Evolutionary conservation across 2,797 vertebrate species (phyloP).

Genomic region (Paedocypris micromegethes): DNA sequence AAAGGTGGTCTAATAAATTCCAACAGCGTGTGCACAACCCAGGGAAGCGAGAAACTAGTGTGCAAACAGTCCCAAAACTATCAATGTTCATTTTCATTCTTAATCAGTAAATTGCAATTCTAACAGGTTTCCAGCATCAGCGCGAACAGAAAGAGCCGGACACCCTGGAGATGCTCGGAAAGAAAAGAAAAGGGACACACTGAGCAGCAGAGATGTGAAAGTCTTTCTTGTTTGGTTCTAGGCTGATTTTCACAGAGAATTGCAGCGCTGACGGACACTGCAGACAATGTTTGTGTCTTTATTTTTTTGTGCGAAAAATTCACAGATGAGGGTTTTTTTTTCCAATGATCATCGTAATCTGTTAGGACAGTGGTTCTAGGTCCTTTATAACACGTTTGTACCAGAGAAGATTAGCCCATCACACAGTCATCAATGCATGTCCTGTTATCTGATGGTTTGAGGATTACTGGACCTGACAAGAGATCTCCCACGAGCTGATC

Average conservation of each 20-base stretch:
- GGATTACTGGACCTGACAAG: conserved; percentile 43
- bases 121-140: background rate
- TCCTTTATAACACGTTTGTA: conserved; percentile 27
- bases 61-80: background rate
- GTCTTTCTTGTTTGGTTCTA: conserved; percentile 11
- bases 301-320: conserved; percentile 8
- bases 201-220: conserved; percentile 9
- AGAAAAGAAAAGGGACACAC: background rate
- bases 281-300: conserved; percentile 11
- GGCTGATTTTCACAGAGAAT: conserved; percentile 17
- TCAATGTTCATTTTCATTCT: conserved; percentile 7
- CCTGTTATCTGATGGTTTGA: conserved; percentile 46
- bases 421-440: conserved; percentile 36
- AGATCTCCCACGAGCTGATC: conserved; percentile 55
- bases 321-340: background rate
- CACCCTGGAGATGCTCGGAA: conserved; percentile 1
- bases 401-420: conserved; percentile 14
- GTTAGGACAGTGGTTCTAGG: conserved; percentile 9
- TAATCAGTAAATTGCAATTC: conserved; percentile 9
- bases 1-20: background rate
- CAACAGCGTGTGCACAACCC: background rate
- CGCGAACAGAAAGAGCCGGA: conserved; percentile 5
- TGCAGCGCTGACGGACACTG: conserved; percentile 1
- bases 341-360: conserved; percentile 8
- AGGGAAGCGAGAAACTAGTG: too few relatives aligned